Evolutionary conservation across 2,797 vertebrate genomes (phyloP).

Genomic region (Enteromius mattozi): DNA sequence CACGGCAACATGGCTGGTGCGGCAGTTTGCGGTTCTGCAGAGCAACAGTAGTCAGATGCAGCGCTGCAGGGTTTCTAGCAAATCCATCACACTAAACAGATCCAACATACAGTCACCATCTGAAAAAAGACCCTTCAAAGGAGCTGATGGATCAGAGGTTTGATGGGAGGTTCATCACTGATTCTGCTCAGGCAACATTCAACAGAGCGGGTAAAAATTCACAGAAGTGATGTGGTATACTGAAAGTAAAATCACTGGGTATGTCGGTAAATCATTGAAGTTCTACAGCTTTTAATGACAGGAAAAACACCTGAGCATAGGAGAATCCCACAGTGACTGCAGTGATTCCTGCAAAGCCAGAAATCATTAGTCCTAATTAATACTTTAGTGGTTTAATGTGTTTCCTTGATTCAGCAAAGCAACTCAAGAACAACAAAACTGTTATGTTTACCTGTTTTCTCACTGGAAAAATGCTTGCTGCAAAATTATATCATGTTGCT

Average conservation of each 20-base stretch:
- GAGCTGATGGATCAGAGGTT: slow-evolving; percentile 20
- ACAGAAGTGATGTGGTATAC: background rate
- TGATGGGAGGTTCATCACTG: slow-evolving; percentile 23
- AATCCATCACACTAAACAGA: slow-evolving; percentile 41
- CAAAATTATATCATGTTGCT: background rate
- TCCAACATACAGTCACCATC: slow-evolving; percentile 30
- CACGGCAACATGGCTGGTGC: slow-evolving; percentile 19
- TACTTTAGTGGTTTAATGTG: slow-evolving; percentile 3
- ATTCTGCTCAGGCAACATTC: slow-evolving; percentile 29
- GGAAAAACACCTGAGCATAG: background rate
- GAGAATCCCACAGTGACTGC: background rate
- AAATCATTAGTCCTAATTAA: slow-evolving; percentile 21
- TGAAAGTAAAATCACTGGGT: background rate
- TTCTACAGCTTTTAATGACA: background rate
- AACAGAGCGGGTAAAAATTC: slow-evolving; percentile 5
- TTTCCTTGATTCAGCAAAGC: slow-evolving; percentile 3
- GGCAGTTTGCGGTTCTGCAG: slow-evolving; percentile 16
- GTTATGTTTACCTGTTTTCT: background rate
- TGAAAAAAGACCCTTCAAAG: slow-evolving; percentile 36
- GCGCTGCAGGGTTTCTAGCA: slow-evolving; percentile 24
- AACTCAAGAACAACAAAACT: background rate
- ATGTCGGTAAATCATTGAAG: background rate
- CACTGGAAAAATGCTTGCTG: background rate
- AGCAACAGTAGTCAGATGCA: slow-evolving; percentile 36
- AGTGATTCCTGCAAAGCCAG: background rate